Evolutionary conservation across 2,888 invertebrate species (phyloP), one percentile per base, ranked within the genome.

Genomic region (Drosophila recens): DNA sequence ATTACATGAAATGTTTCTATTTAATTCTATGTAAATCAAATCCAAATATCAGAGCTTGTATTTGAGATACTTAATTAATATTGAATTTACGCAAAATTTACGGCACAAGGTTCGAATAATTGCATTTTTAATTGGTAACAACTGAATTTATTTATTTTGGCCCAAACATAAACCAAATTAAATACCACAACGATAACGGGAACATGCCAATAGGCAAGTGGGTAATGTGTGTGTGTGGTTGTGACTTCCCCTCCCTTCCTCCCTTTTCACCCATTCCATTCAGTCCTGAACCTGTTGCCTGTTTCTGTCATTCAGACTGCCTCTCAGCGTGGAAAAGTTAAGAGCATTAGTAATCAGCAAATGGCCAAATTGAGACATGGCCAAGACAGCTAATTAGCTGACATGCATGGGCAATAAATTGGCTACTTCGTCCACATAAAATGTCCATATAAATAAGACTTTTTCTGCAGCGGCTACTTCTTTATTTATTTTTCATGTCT

Each of bases 371-470:
- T 46, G 52, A 57, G 45, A 42, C 43, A 65, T 70, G 70, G 34
- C 54, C 27, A 40, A 30, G 66, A 70, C 75, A 75, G 71, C 76
- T 75, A 75, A 75, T 75, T 75, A 75, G 71, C 62, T 17, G 49
- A 40, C 72, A 72, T 54, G 53, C 61, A 27, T 49, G 30, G 10
- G n/a, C 70, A 57, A 74, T 75, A 74, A 74, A 65, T 66, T 66
- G 70, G n/a, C 36, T 20, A 38, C 62, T 30, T 46, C n/a, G n/a
- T n/a, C n/a, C n/a, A n/a, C n/a, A n/a, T n/a, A n/a, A n/a, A n/a
- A n/a, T n/a, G n/a, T n/a, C n/a, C 36, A 1, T 23, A 72, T 48
- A 72, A 72, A 67, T 49, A 56, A 56, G 45, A 1, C 62, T 46
- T 11, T 27, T n/a, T n/a, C n/a, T n/a, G n/a, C n/a, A n/a, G n/a